These are phyloP conservation scores for Sebastiscus tertius DNA, from an alignment of 2,797 vertebrate species.

Conservation along the genomic window DNA sequence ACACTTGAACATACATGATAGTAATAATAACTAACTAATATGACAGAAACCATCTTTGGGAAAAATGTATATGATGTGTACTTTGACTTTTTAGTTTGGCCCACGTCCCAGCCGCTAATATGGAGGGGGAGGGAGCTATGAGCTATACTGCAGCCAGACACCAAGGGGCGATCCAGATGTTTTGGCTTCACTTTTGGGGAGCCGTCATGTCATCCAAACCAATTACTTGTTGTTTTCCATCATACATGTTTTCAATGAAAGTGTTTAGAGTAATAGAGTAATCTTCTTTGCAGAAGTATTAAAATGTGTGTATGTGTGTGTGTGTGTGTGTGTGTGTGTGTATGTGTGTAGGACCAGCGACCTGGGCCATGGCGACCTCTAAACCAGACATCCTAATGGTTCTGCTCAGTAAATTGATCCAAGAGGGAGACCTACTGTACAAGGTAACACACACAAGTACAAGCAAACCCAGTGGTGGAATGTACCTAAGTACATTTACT, in stretches of 20 bases:
- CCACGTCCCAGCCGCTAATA: too few relatives aligned
- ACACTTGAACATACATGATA: too few relatives aligned
- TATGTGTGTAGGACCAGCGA: constrained; percentile 90
- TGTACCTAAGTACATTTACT: too few relatives aligned
- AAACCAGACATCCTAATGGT: constrained; percentile 99
- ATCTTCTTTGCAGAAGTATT: neutral
- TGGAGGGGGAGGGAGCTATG: too few relatives aligned
- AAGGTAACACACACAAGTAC: constrained; percentile 85
- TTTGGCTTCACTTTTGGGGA: too few relatives aligned
- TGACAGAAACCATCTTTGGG: too few relatives aligned
- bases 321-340: constrained; percentile 37
- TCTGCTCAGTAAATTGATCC: constrained; percentile 97
- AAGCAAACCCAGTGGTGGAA: too few relatives aligned
- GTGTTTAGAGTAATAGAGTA: neutral
- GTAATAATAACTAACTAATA: too few relatives aligned
- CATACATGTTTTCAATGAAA: neutral
- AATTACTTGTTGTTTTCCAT: neutral
- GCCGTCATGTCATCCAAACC: neutral
- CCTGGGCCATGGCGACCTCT: constrained; percentile 99
- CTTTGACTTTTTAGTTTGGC: too few relatives aligned
- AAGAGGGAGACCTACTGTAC: constrained; percentile 97
- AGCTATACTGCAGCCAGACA: too few relatives aligned
- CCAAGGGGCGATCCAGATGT: too few relatives aligned
- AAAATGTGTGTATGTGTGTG: constrained; percentile 8
- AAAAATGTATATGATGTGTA: too few relatives aligned